Base-by-base conservation (phyloP, 2,888 invertebrate species). In the Drosophila monieri region DNA sequence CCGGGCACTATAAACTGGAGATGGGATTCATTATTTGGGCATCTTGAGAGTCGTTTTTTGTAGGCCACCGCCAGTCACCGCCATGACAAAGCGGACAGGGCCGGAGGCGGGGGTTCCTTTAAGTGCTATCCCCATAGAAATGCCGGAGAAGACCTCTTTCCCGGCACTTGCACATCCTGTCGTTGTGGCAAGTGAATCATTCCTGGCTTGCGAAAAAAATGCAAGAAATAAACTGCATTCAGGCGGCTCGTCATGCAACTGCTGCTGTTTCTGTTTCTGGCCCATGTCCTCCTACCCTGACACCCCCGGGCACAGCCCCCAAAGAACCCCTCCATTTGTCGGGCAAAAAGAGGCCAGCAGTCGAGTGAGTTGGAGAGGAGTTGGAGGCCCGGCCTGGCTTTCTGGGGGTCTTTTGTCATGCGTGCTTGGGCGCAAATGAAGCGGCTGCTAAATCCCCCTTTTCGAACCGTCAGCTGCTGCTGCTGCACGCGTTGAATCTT, bases 401-500 rank as follows among this genome's bases (percentile, higher is more conserved):
- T 64, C 59, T 66, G 74, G 80, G 70, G 65, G 65, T 78, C 74
- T 81, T 84, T 78, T 78, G 78, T 73, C 76, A 88, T 87, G 89
- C 88, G 85, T 89, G 88, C 88, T 89, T 89, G 89, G 88, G 80
- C 80, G 77, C 89, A 88, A 89, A 61, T 74, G 76, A 81, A 75
- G 53, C 80, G 66, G 60, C 72, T 56, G 57, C 54, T 51, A 51
- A 53, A 59, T 46, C 67, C 59, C 58, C 60, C 51, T 48, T 48
- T 51, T 46, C 58, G 43, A 43, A 66, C 52, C 58, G 84, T 83
- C 88, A 87, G 87, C 88, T 83, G 85, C 85, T 47, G 48, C 47
- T 49, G 60, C 60, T 81, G 70, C 76, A 79, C 59, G 72, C 73
- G 64, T 60, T 52, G 57, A 69, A 76, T 86, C 87, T 80, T 77